Evolutionary conservation across 2,797 vertebrate genomes (phyloP), one percentile per base, ranked within the genome.

Genomic region (Ambastaia sidthimunki): DNA sequence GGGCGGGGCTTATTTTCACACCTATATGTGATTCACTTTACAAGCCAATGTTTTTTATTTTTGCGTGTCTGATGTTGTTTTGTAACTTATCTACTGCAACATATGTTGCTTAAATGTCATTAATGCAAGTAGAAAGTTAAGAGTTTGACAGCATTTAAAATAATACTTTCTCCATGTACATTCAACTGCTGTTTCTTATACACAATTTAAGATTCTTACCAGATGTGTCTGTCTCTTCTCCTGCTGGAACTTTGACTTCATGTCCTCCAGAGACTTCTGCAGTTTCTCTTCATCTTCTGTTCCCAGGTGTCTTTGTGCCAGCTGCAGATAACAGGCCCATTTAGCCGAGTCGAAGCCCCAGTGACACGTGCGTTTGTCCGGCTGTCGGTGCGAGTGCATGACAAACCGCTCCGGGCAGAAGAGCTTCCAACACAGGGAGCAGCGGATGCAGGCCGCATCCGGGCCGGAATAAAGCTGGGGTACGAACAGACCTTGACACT

Each of bases 311-410:
- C 97, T 97, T 87, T 95, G 94, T 89, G 95, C 97, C 48, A 99
- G 95, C 66, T 98, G 97, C 87, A 99, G 94, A 90, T 99, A 99
- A 91, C 96, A 98, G 84, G 96, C 95, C 97, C 98, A 99, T 89
- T 98, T 99, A 89, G 97, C 96, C 0, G 98, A 98, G 83, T 99
- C 97, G 87, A 99, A 99, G 55, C 98, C 98, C 98, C 98, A 99
- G 90, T 99, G 97, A 89, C 98, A 99, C 87, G 97, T 99, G 90
- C 98, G 95, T 93, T 99, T 99, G 93, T 98, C 97, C 0, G 97
- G 97, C 65, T 96, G 97, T 81, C 96, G 95, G 89, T 99, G 98
- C 0, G 97, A 98, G 89, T 99, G 98, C 96, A 99, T 97, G 88
- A 99, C 97, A 44, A 99, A 99, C 0, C 96, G 98, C 90, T 98